A percentile compares a stretch with the other conserved stretches of the same genome.
Evolutionary conservation across 2,113 vertebrate species (phyloP).

Genomic region (Pomatostomus ruficeps): DNA sequence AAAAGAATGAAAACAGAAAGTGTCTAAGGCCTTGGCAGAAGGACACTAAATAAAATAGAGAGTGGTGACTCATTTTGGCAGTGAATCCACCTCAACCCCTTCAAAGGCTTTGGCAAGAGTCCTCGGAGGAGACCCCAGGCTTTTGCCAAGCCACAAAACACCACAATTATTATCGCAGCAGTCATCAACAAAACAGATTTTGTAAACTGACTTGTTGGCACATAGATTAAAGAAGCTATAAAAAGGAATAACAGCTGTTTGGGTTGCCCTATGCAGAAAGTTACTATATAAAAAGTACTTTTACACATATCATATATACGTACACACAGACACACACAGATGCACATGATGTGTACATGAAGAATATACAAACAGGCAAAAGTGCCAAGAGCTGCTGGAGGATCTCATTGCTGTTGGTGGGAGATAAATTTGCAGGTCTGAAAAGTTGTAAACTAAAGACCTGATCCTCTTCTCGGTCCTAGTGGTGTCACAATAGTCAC

Average conservation of each 20-base stretch:
- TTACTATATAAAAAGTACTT: constrained; percentile 76
- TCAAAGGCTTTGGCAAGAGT: constrained; percentile 84
- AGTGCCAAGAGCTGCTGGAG: constrained; percentile 44
- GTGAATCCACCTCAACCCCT: constrained; percentile 82
- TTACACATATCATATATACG: constrained; percentile 66
- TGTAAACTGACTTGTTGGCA: constrained; percentile 86
- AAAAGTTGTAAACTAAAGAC: constrained; percentile 8
- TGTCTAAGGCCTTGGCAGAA: constrained; percentile 86
- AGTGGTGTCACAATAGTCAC: neutral
- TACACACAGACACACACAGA: constrained; percentile 48
- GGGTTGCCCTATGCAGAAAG: constrained; percentile 75
- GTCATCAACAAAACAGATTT: constrained; percentile 86
- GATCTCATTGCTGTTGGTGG: neutral
- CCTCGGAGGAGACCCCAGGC: constrained; percentile 81
- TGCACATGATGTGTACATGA: constrained; percentile 31
- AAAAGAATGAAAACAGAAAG: constrained; percentile 88
- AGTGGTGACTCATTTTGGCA: constrained; percentile 87
- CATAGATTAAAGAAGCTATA: constrained; percentile 84
- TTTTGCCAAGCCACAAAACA: constrained; percentile 87
- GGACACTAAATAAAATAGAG: constrained; percentile 83
- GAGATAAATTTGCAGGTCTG: constrained; percentile 25
- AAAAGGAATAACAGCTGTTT: constrained; percentile 83
- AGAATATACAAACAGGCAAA: constrained; percentile 41
- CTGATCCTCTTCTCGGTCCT: neutral
- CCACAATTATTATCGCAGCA: constrained; percentile 83